A percentile compares a stretch with the other conserved stretches of the same genome.
Evolutionary conservation across 2,888 invertebrate species (phyloP).

Genomic region (Iphiclides podalirius): DNA sequence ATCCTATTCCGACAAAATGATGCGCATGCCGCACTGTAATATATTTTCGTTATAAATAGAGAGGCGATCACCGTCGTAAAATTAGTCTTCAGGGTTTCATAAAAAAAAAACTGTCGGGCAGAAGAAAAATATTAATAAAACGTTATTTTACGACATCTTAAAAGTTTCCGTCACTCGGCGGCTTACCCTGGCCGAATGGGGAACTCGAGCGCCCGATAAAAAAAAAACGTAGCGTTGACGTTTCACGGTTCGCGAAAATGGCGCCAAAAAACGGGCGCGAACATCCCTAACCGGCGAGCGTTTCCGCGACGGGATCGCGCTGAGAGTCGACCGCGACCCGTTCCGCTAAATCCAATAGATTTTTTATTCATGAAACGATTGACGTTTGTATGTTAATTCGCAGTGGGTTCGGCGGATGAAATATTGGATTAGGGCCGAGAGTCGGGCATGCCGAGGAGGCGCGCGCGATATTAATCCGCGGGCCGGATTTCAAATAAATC

Average conservation of each 20-base stretch:
- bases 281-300: slow-evolving; percentile 41
- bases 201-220: slow-evolving; percentile 9
- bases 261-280: slow-evolving; percentile 24
- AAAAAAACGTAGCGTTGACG: slow-evolving; percentile 11
- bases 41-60: not conserved
- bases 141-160: slow-evolving; percentile 17
- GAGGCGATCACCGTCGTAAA: not conserved
- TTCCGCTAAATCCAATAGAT: slow-evolving; percentile 79
- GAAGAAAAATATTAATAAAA: slow-evolving; percentile 11
- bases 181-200: slow-evolving; percentile 1
- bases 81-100: not conserved
- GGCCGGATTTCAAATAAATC: slow-evolving; percentile 81
- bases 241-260: slow-evolving; percentile 27
- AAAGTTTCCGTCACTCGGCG: slow-evolving; percentile 14
- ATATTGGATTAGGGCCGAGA: slow-evolving; percentile 79
- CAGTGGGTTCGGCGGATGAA: slow-evolving; percentile 74
- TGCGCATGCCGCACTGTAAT: too few relatives aligned
- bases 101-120: slow-evolving; percentile 4
- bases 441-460: slow-evolving; percentile 73
- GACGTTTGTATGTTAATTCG: slow-evolving; percentile 80
- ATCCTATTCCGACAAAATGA: too few relatives aligned
- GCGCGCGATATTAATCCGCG: slow-evolving; percentile 77
- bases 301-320: slow-evolving; percentile 60
- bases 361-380: slow-evolving; percentile 80
- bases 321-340: slow-evolving; percentile 60